These are phyloP conservation scores for Dreissena rostriformis DNA, from an alignment of 1,140 invertebrate genomes.

Conservation along the genomic window DNA sequence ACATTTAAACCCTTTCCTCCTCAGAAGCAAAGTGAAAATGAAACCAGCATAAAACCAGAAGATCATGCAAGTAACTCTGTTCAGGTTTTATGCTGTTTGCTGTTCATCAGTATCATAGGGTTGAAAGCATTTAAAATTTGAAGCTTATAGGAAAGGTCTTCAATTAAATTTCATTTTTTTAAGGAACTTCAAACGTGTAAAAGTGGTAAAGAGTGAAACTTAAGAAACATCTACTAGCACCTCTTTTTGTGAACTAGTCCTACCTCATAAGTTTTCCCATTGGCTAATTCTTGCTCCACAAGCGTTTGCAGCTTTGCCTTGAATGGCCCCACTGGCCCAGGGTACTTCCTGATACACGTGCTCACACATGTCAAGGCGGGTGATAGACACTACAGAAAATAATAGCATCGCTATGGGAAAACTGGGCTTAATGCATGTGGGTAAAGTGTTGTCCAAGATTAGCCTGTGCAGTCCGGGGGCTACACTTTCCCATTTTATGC, in stretches of 20 bases:
- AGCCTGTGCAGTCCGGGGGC: neutral
- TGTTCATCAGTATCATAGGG: too few relatives aligned
- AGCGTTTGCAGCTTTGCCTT: slow-evolving; percentile 24
- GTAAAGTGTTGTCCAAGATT: neutral
- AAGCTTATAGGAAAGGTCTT: too few relatives aligned
- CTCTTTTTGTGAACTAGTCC: neutral
- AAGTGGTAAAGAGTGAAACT: neutral
- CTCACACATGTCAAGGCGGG: slow-evolving; percentile 29
- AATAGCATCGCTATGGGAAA: neutral
- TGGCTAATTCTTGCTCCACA: slow-evolving; percentile 1
- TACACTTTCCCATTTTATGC: too few relatives aligned
- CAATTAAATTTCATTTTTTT: too few relatives aligned
- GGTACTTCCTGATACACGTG: slow-evolving; percentile 27
- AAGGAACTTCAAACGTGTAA: too few relatives aligned
- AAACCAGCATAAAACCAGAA: too few relatives aligned
- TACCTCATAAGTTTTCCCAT: slow-evolving; percentile 7
- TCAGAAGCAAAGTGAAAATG: too few relatives aligned
- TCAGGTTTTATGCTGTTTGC: too few relatives aligned
- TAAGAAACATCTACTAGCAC: neutral
- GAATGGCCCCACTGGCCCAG: slow-evolving; percentile 44
- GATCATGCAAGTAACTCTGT: too few relatives aligned
- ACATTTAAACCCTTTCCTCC: too few relatives aligned
- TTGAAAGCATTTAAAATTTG: too few relatives aligned
- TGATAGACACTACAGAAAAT: slow-evolving; percentile 5
- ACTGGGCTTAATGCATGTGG: neutral